Evolutionary conservation across 2,797 vertebrate genomes (phyloP), one percentile per base, ranked within the genome.

Genomic region (Gadopsis bispinosus): DNA sequence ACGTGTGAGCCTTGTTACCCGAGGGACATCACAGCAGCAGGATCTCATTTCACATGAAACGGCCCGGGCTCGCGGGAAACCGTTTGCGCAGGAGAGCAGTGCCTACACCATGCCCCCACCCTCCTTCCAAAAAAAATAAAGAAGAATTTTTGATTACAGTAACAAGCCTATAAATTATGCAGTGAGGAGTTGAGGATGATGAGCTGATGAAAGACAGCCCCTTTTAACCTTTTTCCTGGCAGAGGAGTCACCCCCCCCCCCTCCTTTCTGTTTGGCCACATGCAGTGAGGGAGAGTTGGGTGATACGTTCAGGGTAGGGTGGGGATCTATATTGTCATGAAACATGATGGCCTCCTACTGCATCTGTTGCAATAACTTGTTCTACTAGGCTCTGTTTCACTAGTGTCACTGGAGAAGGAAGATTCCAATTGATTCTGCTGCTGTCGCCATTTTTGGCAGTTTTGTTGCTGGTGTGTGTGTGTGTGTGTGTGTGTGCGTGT

Each of bases 121-220:
- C 51, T 50, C 74, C 50, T 64, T 41, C 20, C 2, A 13, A 5
- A 13, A 50, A 19, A 93, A 92, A 93, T 94, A 94, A 95, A 93
- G 90, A 91, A 91, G 94, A 95, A 94, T 95, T 94, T 95, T 94
- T 95, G 93, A 95, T 95, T 95, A 95, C 92, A 95, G 94, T 95
- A 95, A 95, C 92, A 92, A 93, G 91, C 79, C 83, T 83, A 94
- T 95, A 91, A 94, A 95, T 95, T 92, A 95, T 95, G 92, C 93
- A 95, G 86, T 26, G 61, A 43, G 17, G 68, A 77, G 77, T 77
- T 78, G 90, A 89, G 79, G 83, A 91, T 90, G 93, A 91, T 89
- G 89, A 90, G 77, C 77, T 71, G 90, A 92, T 94, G 92, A 94
- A 94, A 93, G 94, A 93, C 89, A 84, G 87, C 85, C 87, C 88